These are phyloP conservation scores for Drosophila buzzatii DNA, from an alignment of 2,888 invertebrate species.

Conservation along the genomic window DNA sequence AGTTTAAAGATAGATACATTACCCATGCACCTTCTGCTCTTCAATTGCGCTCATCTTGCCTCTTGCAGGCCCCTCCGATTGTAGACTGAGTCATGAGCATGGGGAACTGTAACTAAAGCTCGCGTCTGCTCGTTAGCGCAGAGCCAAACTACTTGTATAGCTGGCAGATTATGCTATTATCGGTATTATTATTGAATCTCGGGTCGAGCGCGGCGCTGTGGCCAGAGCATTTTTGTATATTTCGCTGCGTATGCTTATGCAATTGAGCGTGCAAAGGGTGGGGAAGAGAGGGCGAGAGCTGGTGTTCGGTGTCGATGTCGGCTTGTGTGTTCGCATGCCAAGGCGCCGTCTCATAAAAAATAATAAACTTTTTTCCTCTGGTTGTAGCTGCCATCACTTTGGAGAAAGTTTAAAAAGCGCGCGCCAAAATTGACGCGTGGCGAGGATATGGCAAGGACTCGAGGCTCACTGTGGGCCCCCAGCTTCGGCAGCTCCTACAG, in stretches of 20 bases:
- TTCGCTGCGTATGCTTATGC: constrained; percentile 49
- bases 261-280: constrained; percentile 22
- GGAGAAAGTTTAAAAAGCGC: constrained; percentile 68
- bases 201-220: constrained; percentile 17
- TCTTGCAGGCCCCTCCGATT: background rate
- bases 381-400: constrained; percentile 32
- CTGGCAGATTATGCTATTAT: constrained; percentile 77
- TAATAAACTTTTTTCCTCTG: constrained; percentile 56
- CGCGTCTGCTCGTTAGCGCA: constrained; percentile 48
- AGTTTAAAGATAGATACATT: background rate
- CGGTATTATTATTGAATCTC: constrained; percentile 76
- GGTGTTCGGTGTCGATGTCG: too few species aligned
- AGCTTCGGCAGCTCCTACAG: constrained; percentile 8
- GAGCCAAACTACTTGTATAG: constrained; percentile 11
- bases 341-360: constrained; percentile 64
- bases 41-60: background rate
- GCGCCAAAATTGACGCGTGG: constrained; percentile 76
- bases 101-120: constrained; percentile 75
- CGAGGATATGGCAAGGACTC: constrained; percentile 48
- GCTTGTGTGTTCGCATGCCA: constrained; percentile 54
- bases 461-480: background rate
- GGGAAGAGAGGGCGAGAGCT: background rate
- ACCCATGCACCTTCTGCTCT: too few species aligned
- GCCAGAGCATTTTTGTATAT: constrained; percentile 22
- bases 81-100: constrained; percentile 42